Conservation (phyloP, 2,113 vertebrate genomes). For the Mesoclemmys tuberculata region DNA sequence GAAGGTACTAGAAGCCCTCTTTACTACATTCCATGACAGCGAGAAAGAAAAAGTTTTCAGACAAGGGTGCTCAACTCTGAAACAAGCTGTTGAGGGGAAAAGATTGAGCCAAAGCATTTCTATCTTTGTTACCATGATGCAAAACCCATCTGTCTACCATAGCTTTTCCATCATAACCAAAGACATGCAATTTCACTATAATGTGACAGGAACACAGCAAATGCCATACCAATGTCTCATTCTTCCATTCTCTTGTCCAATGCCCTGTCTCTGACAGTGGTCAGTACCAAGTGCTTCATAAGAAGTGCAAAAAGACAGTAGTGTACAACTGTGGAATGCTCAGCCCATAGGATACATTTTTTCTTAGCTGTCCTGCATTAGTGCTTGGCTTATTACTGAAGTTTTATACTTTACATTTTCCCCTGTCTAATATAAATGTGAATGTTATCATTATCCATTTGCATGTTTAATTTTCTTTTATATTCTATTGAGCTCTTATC, state of each 20-base stretch:
- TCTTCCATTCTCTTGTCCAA: not conserved
- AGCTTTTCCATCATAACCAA: not conserved
- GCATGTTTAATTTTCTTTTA: conserved; percentile 50
- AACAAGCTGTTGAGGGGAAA: not conserved
- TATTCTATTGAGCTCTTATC: not conserved
- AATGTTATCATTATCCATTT: conserved; percentile 54
- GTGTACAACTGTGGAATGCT: not conserved
- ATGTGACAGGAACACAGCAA: not conserved
- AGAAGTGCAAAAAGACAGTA: not conserved
- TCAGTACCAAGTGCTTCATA: rapidly evolving
- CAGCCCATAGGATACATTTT: not conserved
- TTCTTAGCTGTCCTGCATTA: not conserved
- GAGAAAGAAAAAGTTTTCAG: not conserved
- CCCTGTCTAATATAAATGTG: conserved; percentile 12
- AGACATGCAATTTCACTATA: not conserved
- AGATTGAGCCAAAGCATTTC: not conserved
- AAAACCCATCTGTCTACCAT: not conserved
- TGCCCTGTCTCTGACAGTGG: not conserved
- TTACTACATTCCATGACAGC: not conserved
- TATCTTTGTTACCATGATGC: not conserved
- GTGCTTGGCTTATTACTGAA: not conserved
- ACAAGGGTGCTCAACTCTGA: not conserved
- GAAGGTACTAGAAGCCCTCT: not conserved
- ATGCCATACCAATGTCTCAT: not conserved
- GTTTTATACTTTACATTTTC: conserved; percentile 24